phyloP scores from a whole-genome alignment of 2,797 vertebrate genomes.

The Pangasius sanitwongsei region DNA sequence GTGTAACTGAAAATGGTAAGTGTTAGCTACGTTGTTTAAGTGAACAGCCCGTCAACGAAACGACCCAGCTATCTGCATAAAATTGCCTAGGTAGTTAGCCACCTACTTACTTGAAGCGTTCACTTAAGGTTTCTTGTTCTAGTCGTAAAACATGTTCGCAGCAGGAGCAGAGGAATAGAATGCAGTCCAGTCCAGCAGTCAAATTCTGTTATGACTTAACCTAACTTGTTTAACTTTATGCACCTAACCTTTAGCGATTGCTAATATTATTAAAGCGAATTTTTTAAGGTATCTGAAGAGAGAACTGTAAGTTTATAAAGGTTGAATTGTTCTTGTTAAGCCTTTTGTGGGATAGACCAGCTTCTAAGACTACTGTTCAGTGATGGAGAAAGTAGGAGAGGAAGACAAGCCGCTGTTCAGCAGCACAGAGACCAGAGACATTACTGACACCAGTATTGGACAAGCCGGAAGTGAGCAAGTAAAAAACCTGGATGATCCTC shows the following conservation, averaged over 20 bases:
- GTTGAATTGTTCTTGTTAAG: background rate
- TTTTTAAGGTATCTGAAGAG: background rate
- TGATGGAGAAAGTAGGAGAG: conserved; percentile 14
- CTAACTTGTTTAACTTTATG: background rate
- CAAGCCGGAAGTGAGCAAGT: conserved; percentile 35
- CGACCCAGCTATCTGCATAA: too few species aligned
- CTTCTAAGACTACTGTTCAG: background rate
- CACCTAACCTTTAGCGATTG: background rate
- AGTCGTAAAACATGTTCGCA: background rate
- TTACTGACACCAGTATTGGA: conserved; percentile 10
- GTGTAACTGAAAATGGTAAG: background rate
- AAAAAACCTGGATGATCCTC: conserved; percentile 54
- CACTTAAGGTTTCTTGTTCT: background rate
- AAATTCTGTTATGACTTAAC: background rate
- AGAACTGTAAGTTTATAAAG: background rate
- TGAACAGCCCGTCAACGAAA: background rate
- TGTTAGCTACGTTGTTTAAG: background rate
- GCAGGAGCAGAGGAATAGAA: background rate
- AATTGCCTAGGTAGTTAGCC: background rate
- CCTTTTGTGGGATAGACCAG: background rate
- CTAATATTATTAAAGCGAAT: background rate
- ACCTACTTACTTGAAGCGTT: background rate
- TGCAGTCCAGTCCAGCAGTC: background rate
- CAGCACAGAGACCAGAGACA: conserved; percentile 8
- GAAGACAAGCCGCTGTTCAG: conserved; percentile 16